These are phyloP conservation scores for Prochilodus magdalenae DNA, from an alignment of 2,113 vertebrate genomes.

Conservation along the genomic window DNA sequence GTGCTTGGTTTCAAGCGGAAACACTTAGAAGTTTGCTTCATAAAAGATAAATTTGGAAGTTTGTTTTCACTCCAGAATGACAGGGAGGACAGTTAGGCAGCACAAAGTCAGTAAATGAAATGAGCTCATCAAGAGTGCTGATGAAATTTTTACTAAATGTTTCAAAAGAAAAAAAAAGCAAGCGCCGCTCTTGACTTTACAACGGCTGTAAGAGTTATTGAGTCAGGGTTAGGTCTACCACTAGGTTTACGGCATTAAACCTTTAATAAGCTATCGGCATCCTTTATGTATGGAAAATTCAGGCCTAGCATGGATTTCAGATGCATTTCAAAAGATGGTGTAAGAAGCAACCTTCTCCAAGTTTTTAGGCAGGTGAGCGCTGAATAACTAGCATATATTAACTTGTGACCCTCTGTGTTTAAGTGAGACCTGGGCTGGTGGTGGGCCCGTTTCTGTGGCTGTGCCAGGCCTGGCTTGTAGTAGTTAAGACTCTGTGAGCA, in stretches of 20 bases:
- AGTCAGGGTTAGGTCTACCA: background rate
- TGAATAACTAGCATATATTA: conserved; percentile 41
- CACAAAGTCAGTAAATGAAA: conserved; percentile 19
- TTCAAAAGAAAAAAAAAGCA: background rate
- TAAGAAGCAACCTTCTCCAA: no score
- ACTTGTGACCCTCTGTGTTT: conserved; percentile 34
- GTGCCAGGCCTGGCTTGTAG: conserved; percentile 50
- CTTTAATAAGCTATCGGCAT: conserved; percentile 25
- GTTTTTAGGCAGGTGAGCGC: conserved; percentile 6
- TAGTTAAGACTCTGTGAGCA: conserved; percentile 57
- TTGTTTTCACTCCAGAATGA: conserved; percentile 36
- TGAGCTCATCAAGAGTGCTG: conserved; percentile 1
- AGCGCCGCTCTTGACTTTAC: background rate
- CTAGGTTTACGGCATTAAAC: background rate
- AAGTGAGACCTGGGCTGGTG: conserved; percentile 37
- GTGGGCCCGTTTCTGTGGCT: conserved; percentile 49
- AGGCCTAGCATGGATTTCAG: no score
- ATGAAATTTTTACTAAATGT: conserved; percentile 14
- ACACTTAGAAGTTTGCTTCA: conserved; percentile 45
- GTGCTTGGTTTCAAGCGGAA: conserved; percentile 23
- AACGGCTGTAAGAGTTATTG: background rate
- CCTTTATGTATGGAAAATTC: background rate
- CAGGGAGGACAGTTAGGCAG: conserved; percentile 35
- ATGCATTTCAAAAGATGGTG: no score
- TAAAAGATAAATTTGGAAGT: conserved; percentile 47